Evolutionary conservation across 2,888 invertebrate species (phyloP), one percentile per base, ranked within the genome.

Genomic region (Tinea pellionella): DNA sequence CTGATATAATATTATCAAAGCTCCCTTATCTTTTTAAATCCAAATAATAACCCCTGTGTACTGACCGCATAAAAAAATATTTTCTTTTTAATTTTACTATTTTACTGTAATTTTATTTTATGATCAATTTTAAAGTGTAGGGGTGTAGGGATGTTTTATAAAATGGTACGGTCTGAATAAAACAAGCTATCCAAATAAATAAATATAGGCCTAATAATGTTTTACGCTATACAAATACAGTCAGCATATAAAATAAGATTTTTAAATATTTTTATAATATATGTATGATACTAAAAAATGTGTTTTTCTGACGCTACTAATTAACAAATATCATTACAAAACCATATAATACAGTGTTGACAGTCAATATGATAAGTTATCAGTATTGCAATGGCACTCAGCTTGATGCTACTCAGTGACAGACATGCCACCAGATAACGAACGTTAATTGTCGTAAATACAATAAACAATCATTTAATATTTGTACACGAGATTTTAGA

Each of bases 301-400:
- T 47, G 47, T 47, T 47, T 42, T 47, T 47, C 47, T 47, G 47
- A 13, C 47, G 15, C 16, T 47, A 47, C 47, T n/a, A 15, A n/a
- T 16, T 16, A 47, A 47, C 15, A 47, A n/a, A 9, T 47, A 47
- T 47, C 8, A 47, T 47, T 47, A 15, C 24, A 53, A 53, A 24
- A 18, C 53, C 18, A 53, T 24, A 53, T 53, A 53, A 53, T 18
- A 51, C 11, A 53, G 24, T 53, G 53, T 53, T 53, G 53, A 53
- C 53, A 53, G 16, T 24, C 24, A 24, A 24, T 53, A 12, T 12
- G 53, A 53, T 53, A 53, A 24, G 24, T 24, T 53, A 53, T 53
- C 53, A 53, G 53, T 53, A 4, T 11, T 53, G 53, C 53, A 18
- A 24, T 7, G 24, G 53, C 53, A 24, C 24, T 53, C 53, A n/a